Conservation (phyloP, 2,888 invertebrate genomes). For the Aspidiotus destructor region DNA sequence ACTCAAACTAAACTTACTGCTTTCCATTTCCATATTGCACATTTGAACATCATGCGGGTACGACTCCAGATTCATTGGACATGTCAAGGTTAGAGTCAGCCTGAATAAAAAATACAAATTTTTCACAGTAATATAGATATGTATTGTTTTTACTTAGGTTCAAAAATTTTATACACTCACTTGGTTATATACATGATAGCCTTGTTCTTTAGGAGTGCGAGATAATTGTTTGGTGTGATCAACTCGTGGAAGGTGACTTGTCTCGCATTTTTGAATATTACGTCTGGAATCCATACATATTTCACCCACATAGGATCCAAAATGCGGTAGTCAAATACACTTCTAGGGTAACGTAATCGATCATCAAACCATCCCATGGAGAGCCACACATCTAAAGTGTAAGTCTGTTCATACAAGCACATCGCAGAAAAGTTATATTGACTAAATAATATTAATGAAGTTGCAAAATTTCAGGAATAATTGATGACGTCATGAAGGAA, state of each 20-base stretch:
- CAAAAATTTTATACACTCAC: not conserved
- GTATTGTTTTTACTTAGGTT: not conserved
- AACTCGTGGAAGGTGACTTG: slow-evolving; percentile 12
- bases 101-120: not conserved
- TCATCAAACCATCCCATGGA: slow-evolving; percentile 18
- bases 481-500: no score
- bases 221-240: slow-evolving; percentile 15
- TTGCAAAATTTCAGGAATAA: not conserved
- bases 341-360: slow-evolving; percentile 16
- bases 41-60: slow-evolving; percentile 27
- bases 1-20: slow-evolving; percentile 18
- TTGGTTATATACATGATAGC: slow-evolving; percentile 16
- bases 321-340: slow-evolving; percentile 7
- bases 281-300: slow-evolving; percentile 17
- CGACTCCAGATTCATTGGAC: slow-evolving; percentile 19
- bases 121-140: not conserved
- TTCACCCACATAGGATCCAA: slow-evolving; percentile 12
- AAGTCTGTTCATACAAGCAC: slow-evolving; percentile 9
- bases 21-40: slow-evolving; percentile 27
- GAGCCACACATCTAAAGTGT: slow-evolving; percentile 16
- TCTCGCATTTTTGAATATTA: slow-evolving; percentile 24
- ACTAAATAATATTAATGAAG: not conserved
- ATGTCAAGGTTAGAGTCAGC: slow-evolving; percentile 12
- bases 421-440: not conserved
- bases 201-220: slow-evolving; percentile 10